These are phyloP conservation scores for Platalea minor DNA, from an alignment of 2,797 vertebrate genomes.

Conservation along the genomic window DNA sequence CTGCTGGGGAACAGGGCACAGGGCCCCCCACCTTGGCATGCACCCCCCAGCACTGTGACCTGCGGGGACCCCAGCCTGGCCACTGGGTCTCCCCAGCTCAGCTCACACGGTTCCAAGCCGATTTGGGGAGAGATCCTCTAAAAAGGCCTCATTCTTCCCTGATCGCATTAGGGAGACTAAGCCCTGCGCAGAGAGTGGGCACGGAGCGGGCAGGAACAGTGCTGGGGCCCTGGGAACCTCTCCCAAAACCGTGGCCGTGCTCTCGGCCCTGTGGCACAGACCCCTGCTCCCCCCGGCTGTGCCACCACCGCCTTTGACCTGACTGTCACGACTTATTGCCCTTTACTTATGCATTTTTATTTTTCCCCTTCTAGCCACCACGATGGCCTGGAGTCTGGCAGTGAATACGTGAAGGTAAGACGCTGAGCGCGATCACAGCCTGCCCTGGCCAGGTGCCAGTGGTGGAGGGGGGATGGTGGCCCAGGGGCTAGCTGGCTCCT, in stretches of 20 bases:
- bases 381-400: slow-evolving; percentile 62
- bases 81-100: background rate
- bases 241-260: background rate
- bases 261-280: background rate
- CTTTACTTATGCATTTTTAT: background rate
- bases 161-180: slow-evolving; percentile 51
- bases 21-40: background rate
- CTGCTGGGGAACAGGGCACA: background rate
- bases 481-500: fast-evolving
- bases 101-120: background rate
- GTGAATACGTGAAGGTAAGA: slow-evolving; percentile 81
- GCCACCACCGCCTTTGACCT: background rate
- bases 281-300: fast-evolving
- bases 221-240: background rate
- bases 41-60: background rate
- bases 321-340: background rate
- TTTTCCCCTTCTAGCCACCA: slow-evolving; percentile 59
- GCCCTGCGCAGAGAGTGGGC: background rate
- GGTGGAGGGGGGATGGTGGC: background rate
- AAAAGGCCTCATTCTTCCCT: slow-evolving; percentile 34
- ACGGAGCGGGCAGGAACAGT: background rate
- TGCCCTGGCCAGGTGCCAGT: background rate
- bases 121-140: slow-evolving; percentile 21
- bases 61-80: background rate
- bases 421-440: fast-evolving